Percentiles rank a stretch among this genome's conserved stretches.
phyloP scores from a whole-genome alignment of 2,797 vertebrate genomes.

The Platalea minor region DNA sequence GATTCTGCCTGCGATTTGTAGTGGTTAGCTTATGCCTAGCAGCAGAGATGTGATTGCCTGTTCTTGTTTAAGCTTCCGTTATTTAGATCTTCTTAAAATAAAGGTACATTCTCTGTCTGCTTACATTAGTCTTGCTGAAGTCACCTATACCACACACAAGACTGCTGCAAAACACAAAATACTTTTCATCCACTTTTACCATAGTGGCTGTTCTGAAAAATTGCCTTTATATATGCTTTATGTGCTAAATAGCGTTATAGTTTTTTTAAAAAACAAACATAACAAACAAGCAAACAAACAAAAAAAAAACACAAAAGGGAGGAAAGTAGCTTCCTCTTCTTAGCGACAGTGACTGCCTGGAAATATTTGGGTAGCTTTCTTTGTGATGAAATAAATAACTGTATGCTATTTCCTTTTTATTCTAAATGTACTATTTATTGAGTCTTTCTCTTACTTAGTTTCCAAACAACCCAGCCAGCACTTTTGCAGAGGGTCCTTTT shows the following conservation, averaged over 20 bases:
- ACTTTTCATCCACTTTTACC: background rate
- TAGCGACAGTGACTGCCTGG: background rate
- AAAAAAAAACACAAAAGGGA: background rate
- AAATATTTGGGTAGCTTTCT: background rate
- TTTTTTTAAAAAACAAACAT: too few relatives aligned
- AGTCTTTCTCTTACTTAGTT: background rate
- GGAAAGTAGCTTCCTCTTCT: background rate
- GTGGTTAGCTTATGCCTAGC: slow-evolving; percentile 14
- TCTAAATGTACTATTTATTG: background rate
- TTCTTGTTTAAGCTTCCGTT: slow-evolving; percentile 7
- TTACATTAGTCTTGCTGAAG: background rate
- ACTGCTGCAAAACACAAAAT: background rate
- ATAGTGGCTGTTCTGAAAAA: background rate
- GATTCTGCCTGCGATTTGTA: background rate
- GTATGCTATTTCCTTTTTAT: background rate
- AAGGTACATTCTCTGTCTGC: background rate
- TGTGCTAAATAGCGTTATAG: background rate
- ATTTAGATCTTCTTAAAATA: slow-evolving; percentile 33
- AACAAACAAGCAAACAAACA: too few relatives aligned
- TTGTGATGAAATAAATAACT: background rate
- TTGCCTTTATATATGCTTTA: background rate
- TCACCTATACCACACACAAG: background rate
- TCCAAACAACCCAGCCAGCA: background rate
- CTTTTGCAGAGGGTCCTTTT: background rate
- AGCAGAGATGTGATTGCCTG: slow-evolving; percentile 4